Evolutionary conservation across 2,888 invertebrate species (phyloP).

Genomic region (Muscina levida): DNA sequence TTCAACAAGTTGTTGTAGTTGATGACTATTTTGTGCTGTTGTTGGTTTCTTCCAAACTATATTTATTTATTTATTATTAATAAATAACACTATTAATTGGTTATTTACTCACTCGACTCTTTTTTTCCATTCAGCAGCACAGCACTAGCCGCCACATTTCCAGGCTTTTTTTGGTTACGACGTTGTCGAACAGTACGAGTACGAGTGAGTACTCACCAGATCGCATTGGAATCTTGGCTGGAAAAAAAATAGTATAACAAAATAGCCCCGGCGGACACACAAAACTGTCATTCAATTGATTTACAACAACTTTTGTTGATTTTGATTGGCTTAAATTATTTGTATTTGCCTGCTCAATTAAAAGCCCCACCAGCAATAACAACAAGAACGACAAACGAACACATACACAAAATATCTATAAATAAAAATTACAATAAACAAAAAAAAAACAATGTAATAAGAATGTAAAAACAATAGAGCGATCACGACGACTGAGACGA

Average conservation of each 20-base stretch:
- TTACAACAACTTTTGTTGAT: constrained; percentile 51
- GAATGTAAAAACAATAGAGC: not conserved
- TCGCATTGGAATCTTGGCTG: not conserved
- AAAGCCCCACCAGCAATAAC: constrained; percentile 45
- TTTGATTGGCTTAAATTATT: constrained; percentile 61
- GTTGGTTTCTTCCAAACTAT: not conserved
- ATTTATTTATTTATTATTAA: constrained; percentile 43
- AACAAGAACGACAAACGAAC: constrained; percentile 42
- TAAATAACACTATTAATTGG: constrained; percentile 62
- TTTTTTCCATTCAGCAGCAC: constrained; percentile 18
- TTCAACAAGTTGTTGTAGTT: constrained; percentile 43
- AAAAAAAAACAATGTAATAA: constrained; percentile 25
- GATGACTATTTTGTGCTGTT: not conserved
- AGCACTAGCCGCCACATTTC: too few species aligned
- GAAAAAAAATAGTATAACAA: not conserved
- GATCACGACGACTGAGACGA: not conserved
- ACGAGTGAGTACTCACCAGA: not conserved
- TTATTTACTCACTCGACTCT: constrained; percentile 36
- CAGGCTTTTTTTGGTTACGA: too few species aligned
- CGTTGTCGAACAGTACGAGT: not conserved
- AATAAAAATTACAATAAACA: constrained; percentile 33
- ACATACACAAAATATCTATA: constrained; percentile 37
- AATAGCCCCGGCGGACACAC: not conserved
- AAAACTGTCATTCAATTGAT: constrained; percentile 50
- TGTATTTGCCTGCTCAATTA: constrained; percentile 41